Conservation (phyloP, 2,113 vertebrate species). For the Alexandromys fortis region DNA sequence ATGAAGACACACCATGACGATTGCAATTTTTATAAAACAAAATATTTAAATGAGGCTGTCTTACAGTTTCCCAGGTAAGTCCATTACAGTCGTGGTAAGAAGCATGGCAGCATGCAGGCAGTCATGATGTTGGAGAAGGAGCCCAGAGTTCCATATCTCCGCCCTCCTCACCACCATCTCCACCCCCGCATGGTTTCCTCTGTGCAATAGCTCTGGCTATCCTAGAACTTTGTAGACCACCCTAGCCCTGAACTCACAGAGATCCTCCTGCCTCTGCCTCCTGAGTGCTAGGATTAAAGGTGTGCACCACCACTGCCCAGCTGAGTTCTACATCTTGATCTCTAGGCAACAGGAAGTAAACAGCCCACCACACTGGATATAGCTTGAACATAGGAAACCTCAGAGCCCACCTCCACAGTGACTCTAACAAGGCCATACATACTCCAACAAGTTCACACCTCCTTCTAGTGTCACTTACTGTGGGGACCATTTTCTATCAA, state of each 20-base stretch:
- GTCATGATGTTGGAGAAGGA: background rate
- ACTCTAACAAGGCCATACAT: background rate
- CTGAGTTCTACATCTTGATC: background rate
- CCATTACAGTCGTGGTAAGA: background rate
- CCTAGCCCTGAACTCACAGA: background rate
- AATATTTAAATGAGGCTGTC: background rate
- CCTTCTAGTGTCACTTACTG: background rate
- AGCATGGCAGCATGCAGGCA: background rate
- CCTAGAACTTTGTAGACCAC: background rate
- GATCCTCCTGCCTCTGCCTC: background rate
- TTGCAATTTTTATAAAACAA: background rate
- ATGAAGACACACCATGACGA: background rate
- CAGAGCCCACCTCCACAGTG: background rate
- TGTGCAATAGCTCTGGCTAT: background rate
- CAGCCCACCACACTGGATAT: background rate
- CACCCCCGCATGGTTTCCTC: background rate
- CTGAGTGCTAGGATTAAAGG: background rate
- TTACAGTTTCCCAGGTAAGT: background rate
- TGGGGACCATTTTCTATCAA: background rate
- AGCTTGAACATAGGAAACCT: background rate
- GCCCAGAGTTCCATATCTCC: background rate
- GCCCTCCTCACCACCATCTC: background rate
- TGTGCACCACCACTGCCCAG: background rate
- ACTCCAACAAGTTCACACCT: background rate
- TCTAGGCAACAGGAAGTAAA: background rate